Evolutionary conservation across 92 coral and sea anemone species (phyloP), one percentile per base, ranked within the genome.

Genomic region (Palythoa grandis): DNA sequence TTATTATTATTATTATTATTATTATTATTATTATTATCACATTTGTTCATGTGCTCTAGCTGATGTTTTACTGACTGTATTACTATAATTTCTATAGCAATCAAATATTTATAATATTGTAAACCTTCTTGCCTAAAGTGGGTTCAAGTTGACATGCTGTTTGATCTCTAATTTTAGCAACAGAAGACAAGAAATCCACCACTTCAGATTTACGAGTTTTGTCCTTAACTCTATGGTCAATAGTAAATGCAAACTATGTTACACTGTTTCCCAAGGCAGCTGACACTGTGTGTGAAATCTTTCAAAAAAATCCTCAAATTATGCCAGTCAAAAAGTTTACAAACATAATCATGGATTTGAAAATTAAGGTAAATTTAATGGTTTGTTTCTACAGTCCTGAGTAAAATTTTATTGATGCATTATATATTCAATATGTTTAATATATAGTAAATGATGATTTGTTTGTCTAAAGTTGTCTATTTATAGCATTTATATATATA

Each of bases 281-380:
- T 53, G 50, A 77, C 14, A 24, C 29, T 56, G 50, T 77, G 15
- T 77, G 48, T 29, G 63, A 77, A 43, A 53, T 77, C 39, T 77
- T 19, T 54, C 82, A 77, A 52, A 25, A 22, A 24, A 35, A 23
- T 52, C 52, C 82, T 56, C 82, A 29, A 20, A 8, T 77, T 35
- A 54, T 77, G 12, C 47, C 66, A 77, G 37, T 57, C 53, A 39
- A 19, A 53, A 54, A 40, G 37, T 3, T 77, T 57, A 77, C 69
- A 13, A 22, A 77, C 40, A 57, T 77, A 25, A 29, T 77, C 24
- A 77, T 77, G 82, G 69, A 77, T 56, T 77, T 77, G 68, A 77
- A 77, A 77, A 77, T 54, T 15, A 77, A 77, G 82, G 82, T 77
- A 77, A 9, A 63, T 13, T 43, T 58, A 14, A 58, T 58, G 17